Base-by-base conservation (phyloP, 2,113 vertebrate species). In the Holacanthus passer region DNA sequence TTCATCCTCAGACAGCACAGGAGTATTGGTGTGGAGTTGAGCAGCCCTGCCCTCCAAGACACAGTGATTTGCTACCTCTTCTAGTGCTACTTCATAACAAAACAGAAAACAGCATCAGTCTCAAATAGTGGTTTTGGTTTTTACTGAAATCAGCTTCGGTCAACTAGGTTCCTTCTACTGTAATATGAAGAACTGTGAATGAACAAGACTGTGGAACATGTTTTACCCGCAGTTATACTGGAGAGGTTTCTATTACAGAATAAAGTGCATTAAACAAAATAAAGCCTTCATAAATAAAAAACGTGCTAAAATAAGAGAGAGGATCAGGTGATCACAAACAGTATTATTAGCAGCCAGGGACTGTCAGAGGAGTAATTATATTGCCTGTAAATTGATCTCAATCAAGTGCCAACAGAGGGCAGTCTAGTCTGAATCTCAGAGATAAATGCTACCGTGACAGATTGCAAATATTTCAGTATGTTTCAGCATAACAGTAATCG, bases 261-360 rank as follows among this genome's bases (percentile, higher is more conserved):
- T 95, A 96, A 95, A 95, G 95, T 95, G 95, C 94, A 86, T 93
- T 75, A 89, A 94, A 91, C 50, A 88, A 93, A 93, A 81, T 87
- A 88, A 91, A 91, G 81, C 87, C 74, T 63, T 82, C 76, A 82
- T 79, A 79, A 87, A 83, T 84, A 56, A 88, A 72, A 13, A 84
- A 66, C 68, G 48, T 48, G 35, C 27, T 50, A 29, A 67, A 62
- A 62, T 37, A 60, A 79, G 71, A 53, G n/a, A 77, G 43, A 56
- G 50, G 78, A 75, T 77, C 52, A 50, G 58, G 75, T 62, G 37
- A 74, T 74, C 48, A 11, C 55, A 24, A n/a, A n/a, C n/a, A n/a
- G n/a, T 16, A 8, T 58, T 31, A 22, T 53, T 53, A 85, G 79
- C 63, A 69, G 66, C 79, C 31, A 67, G 78, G 47, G 31, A 52